These are phyloP conservation scores for Zophobas morio DNA, from an alignment of 1,140 invertebrate genomes.

Conservation along the genomic window DNA sequence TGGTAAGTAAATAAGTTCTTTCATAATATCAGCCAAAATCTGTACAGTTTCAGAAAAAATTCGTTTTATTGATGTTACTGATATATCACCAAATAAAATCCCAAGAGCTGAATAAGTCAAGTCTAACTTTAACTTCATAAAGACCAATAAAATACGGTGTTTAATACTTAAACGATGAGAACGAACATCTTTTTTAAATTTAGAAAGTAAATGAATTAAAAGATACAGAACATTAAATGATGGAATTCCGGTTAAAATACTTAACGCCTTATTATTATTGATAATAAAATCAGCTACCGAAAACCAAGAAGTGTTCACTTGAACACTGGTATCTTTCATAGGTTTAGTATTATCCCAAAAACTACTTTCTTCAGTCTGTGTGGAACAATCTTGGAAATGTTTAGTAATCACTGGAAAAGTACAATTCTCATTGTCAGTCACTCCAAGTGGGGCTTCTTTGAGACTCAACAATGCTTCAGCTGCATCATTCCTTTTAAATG, in stretches of 20 bases:
- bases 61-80: slow-evolving; percentile 6
- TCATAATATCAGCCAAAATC: slow-evolving; percentile 43
- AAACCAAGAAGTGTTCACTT: background rate
- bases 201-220: background rate
- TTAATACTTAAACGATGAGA: background rate
- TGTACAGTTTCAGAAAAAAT: too few relatives aligned
- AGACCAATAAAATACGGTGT: slow-evolving; percentile 20
- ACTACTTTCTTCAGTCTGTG: too few relatives aligned
- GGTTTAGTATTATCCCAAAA: too few relatives aligned
- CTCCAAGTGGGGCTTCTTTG: too few relatives aligned
- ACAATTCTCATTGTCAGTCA: too few relatives aligned
- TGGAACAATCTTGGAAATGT: too few relatives aligned
- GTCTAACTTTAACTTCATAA: slow-evolving; percentile 39
- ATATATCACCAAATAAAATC: slow-evolving; percentile 35
- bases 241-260: slow-evolving; percentile 35
- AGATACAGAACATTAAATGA: slow-evolving; percentile 31
- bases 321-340: too few relatives aligned
- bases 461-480: too few relatives aligned
- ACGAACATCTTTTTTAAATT: background rate
- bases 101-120: slow-evolving; percentile 37
- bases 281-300: background rate
- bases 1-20: slow-evolving; percentile 49
- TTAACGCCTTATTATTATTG: slow-evolving; percentile 38
- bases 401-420: too few relatives aligned
- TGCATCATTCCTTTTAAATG: too few relatives aligned